Percentiles rank a stretch among this genome's conserved stretches.
Evolutionary conservation across 2,797 vertebrate genomes (phyloP).

Genomic region (Mormyrops attenuatus): DNA sequence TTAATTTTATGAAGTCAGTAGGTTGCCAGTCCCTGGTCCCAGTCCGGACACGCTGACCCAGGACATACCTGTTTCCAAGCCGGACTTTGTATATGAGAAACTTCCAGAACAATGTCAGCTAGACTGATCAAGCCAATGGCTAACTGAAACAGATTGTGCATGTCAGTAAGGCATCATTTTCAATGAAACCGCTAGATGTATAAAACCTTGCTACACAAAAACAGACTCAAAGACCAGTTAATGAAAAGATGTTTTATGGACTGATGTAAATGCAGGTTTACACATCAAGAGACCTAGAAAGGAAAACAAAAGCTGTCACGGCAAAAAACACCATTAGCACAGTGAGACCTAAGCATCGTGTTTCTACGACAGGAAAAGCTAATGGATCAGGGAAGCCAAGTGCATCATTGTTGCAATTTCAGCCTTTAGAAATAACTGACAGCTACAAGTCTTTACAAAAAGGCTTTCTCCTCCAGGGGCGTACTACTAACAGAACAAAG

Average conservation of each 20-base stretch:
- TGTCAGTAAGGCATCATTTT: background rate
- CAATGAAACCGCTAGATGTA: background rate
- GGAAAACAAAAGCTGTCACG: background rate
- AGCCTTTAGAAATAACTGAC: slow-evolving; percentile 11
- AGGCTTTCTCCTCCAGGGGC: background rate
- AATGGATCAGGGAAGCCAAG: background rate
- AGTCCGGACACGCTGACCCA: background rate
- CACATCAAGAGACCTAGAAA: background rate
- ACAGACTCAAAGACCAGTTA: background rate
- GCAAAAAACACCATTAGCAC: background rate
- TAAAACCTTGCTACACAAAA: background rate
- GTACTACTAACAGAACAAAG: slow-evolving; percentile 1
- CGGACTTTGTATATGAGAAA: background rate
- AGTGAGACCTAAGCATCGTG: background rate
- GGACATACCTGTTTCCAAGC: background rate
- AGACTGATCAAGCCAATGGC: background rate
- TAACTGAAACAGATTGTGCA: background rate
- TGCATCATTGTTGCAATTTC: slow-evolving; percentile 5
- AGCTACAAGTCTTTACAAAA: slow-evolving; percentile 12
- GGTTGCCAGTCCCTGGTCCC: background rate
- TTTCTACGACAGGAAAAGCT: background rate
- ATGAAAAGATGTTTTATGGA: background rate
- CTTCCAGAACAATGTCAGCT: background rate
- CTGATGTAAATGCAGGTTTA: background rate
- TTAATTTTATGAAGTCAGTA: slow-evolving; percentile 18